Conservation (phyloP, 2,888 invertebrate genomes). For the Gibbula magus region DNA sequence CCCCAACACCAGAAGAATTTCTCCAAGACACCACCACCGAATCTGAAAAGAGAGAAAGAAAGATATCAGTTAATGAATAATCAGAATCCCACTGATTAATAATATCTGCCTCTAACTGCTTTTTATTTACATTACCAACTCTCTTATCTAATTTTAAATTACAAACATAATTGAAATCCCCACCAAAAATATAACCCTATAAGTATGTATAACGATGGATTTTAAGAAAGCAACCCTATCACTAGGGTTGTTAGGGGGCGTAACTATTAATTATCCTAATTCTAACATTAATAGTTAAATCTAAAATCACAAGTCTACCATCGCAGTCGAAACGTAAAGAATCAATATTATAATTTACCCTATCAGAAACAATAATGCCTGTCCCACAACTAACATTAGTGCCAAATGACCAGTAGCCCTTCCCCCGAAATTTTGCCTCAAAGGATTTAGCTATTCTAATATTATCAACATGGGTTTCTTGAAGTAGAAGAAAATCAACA, state of each 20-base stretch:
- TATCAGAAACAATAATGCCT: not conserved
- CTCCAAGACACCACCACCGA: not conserved
- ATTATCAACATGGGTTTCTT: slow-evolving; percentile 4
- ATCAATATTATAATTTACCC: not conserved
- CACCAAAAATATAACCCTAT: not conserved
- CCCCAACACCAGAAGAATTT: not conserved
- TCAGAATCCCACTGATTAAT: not conserved
- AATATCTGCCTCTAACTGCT: not conserved
- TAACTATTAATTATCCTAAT: not conserved
- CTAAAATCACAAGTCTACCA: not conserved
- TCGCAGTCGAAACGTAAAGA: not conserved
- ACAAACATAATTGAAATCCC: not conserved
- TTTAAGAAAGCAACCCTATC: too few relatives aligned
- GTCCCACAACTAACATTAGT: not conserved
- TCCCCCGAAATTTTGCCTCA: not conserved
- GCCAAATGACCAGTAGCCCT: slow-evolving; percentile 8
- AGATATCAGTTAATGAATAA: not conserved
- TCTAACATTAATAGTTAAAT: not conserved
- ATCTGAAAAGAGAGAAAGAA: not conserved
- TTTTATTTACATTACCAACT: not conserved
- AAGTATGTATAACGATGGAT: not conserved
- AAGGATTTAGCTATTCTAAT: not conserved
- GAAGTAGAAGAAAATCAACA: not conserved
- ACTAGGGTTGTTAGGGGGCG: not conserved
- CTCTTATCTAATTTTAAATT: not conserved